Conservation (phyloP, 2,888 invertebrate species). For the Unio delphinus region DNA sequence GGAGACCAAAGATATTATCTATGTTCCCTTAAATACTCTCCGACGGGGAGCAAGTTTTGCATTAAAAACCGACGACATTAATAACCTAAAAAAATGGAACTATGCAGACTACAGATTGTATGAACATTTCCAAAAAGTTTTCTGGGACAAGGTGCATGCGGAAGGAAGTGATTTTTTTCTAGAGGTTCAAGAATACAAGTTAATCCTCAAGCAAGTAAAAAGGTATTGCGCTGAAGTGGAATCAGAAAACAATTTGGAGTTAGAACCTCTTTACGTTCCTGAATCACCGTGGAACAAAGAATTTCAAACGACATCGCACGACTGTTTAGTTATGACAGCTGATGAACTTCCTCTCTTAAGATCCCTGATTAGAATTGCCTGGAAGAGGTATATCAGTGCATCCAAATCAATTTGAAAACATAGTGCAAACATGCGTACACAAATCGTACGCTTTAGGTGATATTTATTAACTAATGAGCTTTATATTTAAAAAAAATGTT, state of each 20-base stretch:
- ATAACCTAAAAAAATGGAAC: slow-evolving; percentile 45
- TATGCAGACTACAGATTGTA: slow-evolving; percentile 58
- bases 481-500: too few species aligned
- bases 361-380: slow-evolving; percentile 24
- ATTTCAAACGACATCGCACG: slow-evolving; percentile 19
- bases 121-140: slow-evolving; percentile 46
- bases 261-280: slow-evolving; percentile 6
- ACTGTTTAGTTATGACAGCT: slow-evolving; percentile 32
- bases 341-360: slow-evolving; percentile 21
- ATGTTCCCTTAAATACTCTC: slow-evolving; percentile 45
- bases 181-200: slow-evolving; percentile 43
- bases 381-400: slow-evolving; percentile 16
- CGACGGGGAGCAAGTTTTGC: slow-evolving; percentile 15
- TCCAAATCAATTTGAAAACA: neutral
- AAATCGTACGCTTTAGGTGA: too few species aligned
- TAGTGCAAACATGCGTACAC: too few species aligned
- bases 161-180: slow-evolving; percentile 30
- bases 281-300: slow-evolving; percentile 23
- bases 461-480: too few species aligned
- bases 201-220: slow-evolving; percentile 21
- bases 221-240: slow-evolving; percentile 15
- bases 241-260: neutral
- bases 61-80: slow-evolving; percentile 30
- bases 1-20: slow-evolving; percentile 60
- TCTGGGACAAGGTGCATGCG: slow-evolving; percentile 37